phyloP scores from a whole-genome alignment of 2,113 vertebrate species.

The Dipodomys merriami region DNA sequence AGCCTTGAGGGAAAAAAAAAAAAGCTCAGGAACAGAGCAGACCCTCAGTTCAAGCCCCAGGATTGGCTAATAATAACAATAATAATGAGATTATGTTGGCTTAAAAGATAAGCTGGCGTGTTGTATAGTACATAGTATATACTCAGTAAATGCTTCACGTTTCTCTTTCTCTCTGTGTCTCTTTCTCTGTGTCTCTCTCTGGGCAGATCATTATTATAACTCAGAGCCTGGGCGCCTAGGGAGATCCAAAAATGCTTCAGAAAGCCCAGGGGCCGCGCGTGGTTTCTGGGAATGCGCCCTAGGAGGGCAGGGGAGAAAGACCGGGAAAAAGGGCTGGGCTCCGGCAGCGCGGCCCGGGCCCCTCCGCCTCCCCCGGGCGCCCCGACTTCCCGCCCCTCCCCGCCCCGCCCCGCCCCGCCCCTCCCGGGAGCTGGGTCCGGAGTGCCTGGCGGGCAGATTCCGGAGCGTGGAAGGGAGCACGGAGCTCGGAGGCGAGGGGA shows the following conservation, averaged over 20 bases:
- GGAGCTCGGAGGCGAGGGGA: conserved; percentile 53
- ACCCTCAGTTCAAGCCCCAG: no score
- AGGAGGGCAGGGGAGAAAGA: background rate
- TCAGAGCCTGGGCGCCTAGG: conserved; percentile 18
- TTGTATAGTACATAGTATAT: conserved; percentile 30
- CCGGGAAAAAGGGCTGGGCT: background rate
- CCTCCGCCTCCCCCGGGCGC: conserved; percentile 50
- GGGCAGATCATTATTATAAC: conserved; percentile 47
- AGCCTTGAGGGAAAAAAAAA: no score
- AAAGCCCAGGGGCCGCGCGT: conserved; percentile 30
- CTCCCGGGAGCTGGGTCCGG: conserved; percentile 67
- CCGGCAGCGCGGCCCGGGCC: conserved; percentile 50
- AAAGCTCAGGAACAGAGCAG: no score
- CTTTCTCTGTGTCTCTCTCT: conserved; percentile 40
- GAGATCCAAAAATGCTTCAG: conserved; percentile 36
- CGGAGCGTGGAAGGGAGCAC: conserved; percentile 67
- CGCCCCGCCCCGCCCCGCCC: conserved; percentile 70
- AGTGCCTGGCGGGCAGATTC: conserved; percentile 73
- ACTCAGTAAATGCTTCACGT: conserved; percentile 52
- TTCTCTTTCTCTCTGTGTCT: background rate
- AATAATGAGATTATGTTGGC: background rate
- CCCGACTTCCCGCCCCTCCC: conserved; percentile 59
- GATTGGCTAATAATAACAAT: no score
- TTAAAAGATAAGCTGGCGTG: background rate
- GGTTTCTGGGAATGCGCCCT: background rate